phyloP scores from a whole-genome alignment of 2,888 invertebrate genomes.

The Allygus modestus region DNA sequence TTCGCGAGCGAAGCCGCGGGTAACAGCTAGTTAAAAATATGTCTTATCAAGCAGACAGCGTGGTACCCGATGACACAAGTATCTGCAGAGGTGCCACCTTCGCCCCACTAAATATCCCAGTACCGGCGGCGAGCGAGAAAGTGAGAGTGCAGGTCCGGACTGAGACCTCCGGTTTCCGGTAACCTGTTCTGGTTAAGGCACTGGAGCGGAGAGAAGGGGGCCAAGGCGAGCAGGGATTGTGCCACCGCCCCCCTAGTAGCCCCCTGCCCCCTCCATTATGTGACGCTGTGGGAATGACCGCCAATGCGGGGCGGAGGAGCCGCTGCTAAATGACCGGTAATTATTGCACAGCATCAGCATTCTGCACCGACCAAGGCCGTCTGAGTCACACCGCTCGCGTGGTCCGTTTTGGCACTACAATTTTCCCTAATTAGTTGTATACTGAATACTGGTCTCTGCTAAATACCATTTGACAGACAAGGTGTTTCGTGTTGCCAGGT shows the following conservation, averaged over 20 bases:
- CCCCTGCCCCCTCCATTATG: slow-evolving; percentile 16
- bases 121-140: neutral
- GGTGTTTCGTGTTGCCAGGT: too few species aligned
- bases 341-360: neutral
- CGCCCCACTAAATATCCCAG: neutral
- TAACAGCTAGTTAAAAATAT: too few species aligned
- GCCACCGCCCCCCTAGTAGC: neutral
- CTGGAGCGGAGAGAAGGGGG: slow-evolving; percentile 50
- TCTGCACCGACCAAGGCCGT: neutral
- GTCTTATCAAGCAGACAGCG: too few species aligned
- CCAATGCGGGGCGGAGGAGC: neutral
- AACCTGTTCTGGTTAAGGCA: slow-evolving; percentile 56
- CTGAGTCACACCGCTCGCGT: slow-evolving; percentile 23
- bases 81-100: neutral
- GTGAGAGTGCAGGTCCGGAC: slow-evolving; percentile 15
- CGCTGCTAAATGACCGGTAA: neutral
- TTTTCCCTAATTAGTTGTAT: neutral
- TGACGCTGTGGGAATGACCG: slow-evolving; percentile 33
- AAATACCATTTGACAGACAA: too few species aligned
- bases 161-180: slow-evolving; percentile 46
- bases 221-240: slow-evolving; percentile 41
- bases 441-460: too few species aligned
- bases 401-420: neutral
- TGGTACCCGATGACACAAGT: too few species aligned
- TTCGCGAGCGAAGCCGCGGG: too few species aligned